A percentile compares a stretch with the other conserved stretches of the same genome.
These are phyloP conservation scores for Cladorhizidae sp. DNA, from an alignment of 37 sponge, comb jelly and placozoan genomes.

Conservation along the genomic window DNA sequence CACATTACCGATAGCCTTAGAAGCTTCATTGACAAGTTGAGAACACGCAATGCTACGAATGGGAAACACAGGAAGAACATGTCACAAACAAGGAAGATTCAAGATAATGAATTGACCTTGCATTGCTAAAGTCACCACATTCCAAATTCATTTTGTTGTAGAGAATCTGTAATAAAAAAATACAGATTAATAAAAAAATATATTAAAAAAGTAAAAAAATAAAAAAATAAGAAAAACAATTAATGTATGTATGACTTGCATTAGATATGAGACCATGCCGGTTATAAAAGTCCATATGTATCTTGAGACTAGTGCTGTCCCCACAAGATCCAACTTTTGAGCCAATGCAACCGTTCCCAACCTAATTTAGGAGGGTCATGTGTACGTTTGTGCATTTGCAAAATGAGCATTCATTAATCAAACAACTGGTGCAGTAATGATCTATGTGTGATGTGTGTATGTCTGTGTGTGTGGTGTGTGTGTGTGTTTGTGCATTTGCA, in stretches of 20 bases:
- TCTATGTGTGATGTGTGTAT: no score
- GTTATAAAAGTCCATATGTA: conserved; percentile 64
- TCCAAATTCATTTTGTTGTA: conserved; percentile 8
- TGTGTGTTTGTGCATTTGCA: no score
- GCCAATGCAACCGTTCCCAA: conserved; percentile 83
- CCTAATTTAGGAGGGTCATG: conserved; percentile 30
- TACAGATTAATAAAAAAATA: background rate
- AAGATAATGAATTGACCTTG: conserved; percentile 8
- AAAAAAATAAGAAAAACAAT: background rate
- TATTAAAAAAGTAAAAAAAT: background rate
- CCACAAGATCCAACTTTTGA: conserved; percentile 68
- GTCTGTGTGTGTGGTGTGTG: no score
- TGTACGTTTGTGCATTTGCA: no score
- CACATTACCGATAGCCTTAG: conserved; percentile 40
- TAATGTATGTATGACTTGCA: conserved; percentile 14
- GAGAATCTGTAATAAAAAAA: conserved; percentile 2
- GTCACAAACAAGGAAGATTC: background rate
- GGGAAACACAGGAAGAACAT: background rate
- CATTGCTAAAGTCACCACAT: conserved; percentile 17
- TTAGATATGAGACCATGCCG: conserved; percentile 62
- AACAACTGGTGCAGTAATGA: background rate
- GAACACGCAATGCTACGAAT: conserved; percentile 21
- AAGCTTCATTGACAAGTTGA: conserved; percentile 23
- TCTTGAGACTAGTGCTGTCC: conserved; percentile 28
- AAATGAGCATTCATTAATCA: no score